phyloP scores from a whole-genome alignment of 2,797 vertebrate species.

The Macrochelys suwanniensis region DNA sequence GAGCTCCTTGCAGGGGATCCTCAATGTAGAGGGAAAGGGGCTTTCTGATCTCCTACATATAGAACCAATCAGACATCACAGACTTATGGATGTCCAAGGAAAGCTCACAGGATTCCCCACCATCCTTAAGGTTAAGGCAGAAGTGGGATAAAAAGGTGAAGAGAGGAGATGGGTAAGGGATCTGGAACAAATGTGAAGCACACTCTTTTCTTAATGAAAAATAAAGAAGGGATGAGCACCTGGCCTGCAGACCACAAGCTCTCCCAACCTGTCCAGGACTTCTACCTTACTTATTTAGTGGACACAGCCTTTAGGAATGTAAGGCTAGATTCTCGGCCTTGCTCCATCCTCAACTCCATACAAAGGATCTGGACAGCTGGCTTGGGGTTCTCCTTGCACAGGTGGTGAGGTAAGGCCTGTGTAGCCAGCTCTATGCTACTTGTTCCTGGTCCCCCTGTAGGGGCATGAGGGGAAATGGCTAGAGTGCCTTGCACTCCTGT shows the following conservation, averaged over 20 bases:
- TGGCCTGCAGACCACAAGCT: not conserved
- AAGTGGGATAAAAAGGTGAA: not conserved
- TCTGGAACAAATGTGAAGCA: not conserved
- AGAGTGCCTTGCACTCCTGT: too few relatives aligned
- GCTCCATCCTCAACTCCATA: not conserved
- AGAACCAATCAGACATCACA: not conserved
- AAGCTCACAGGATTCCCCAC: not conserved
- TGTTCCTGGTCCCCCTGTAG: not conserved
- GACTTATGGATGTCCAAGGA: not conserved
- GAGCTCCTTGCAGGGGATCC: not conserved
- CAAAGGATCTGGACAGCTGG: not conserved
- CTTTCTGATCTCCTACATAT: not conserved
- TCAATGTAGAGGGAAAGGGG: not conserved
- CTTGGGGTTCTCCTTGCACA: not conserved
- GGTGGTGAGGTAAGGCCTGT: accelerated
- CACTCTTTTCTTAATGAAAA: not conserved
- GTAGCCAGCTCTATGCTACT: not conserved
- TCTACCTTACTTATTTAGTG: not conserved
- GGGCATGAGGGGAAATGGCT: not conserved
- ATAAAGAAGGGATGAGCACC: not conserved
- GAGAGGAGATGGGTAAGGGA: not conserved
- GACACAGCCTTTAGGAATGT: not conserved
- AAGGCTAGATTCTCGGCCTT: not conserved
- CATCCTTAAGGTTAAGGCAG: not conserved
- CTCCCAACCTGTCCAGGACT: not conserved